Evolutionary conservation across 2,888 invertebrate genomes (phyloP).

Genomic region (Himalopsyche japonica): DNA sequence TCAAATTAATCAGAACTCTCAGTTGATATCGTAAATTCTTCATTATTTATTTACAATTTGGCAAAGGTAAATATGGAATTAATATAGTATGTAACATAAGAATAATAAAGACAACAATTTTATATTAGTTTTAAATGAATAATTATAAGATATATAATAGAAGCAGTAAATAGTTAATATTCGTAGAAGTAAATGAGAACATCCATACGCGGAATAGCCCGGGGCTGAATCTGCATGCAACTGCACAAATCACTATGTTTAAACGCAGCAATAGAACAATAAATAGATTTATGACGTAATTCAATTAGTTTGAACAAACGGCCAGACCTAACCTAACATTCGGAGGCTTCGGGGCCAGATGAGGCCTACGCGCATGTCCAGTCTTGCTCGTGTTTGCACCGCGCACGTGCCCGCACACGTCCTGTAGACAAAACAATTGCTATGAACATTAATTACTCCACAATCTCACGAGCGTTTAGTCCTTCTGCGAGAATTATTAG

Average conservation of each 20-base stretch:
- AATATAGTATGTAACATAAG: too few relatives aligned
- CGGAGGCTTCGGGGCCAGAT: not conserved
- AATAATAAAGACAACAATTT: too few relatives aligned
- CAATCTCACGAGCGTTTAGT: constrained; percentile 41
- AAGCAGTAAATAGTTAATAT: not conserved
- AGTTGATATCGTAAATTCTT: too few relatives aligned
- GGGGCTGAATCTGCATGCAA: not conserved
- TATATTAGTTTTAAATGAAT: too few relatives aligned
- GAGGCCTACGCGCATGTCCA: not conserved
- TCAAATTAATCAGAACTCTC: too few relatives aligned
- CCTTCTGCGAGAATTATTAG: constrained; percentile 46
- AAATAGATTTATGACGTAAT: constrained; percentile 1
- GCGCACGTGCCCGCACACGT: constrained; percentile 3
- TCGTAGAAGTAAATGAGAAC: not conserved
- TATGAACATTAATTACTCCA: constrained; percentile 39
- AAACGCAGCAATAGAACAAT: not conserved
- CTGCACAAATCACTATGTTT: not conserved
- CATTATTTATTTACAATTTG: too few relatives aligned
- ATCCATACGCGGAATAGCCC: not conserved
- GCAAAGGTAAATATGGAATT: too few relatives aligned
- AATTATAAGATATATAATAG: too few relatives aligned
- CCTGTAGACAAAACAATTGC: constrained; percentile 38
- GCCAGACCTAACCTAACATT: not conserved
- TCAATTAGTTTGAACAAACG: constrained; percentile 1
- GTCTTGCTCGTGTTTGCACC: not conserved